Conservation (phyloP, 2,888 invertebrate genomes). For the Pterostichus niger region DNA sequence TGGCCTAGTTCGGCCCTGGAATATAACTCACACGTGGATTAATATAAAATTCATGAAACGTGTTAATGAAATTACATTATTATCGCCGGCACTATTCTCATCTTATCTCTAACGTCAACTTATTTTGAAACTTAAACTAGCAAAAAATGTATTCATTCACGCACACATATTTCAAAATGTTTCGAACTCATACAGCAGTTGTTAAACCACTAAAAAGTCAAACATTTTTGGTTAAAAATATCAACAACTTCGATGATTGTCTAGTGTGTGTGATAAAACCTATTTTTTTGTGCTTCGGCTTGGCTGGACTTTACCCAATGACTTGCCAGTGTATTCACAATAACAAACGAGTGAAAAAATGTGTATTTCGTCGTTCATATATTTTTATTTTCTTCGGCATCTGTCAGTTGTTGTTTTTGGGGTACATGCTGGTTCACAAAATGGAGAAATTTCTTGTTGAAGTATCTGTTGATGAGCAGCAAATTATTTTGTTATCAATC, state of each 20-base stretch:
- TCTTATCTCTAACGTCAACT: too few relatives aligned
- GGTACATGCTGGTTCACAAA: too few relatives aligned
- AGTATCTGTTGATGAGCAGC: neutral
- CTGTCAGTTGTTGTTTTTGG: neutral
- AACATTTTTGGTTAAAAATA: slow-evolving; percentile 33
- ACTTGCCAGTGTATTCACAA: slow-evolving; percentile 63
- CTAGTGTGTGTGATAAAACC: slow-evolving; percentile 64
- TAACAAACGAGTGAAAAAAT: slow-evolving; percentile 34
- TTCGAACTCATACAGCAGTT: too few relatives aligned
- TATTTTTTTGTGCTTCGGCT: slow-evolving; percentile 35
- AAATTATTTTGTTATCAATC: neutral
- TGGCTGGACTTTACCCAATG: slow-evolving; percentile 62
- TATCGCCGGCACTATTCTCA: neutral
- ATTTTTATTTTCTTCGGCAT: neutral
- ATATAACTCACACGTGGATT: too few relatives aligned
- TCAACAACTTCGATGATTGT: slow-evolving; percentile 45
- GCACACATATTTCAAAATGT: too few relatives aligned
- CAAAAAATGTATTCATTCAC: too few relatives aligned
- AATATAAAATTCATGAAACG: neutral
- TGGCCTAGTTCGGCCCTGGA: too few relatives aligned
- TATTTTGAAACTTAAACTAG: too few relatives aligned
- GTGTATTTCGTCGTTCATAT: slow-evolving; percentile 23
- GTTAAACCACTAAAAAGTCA: neutral
- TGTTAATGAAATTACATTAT: slow-evolving; percentile 21
- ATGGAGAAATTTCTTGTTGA: too few relatives aligned